Conservation (phyloP, 2,113 vertebrate species). For the Macquaria australasica region DNA sequence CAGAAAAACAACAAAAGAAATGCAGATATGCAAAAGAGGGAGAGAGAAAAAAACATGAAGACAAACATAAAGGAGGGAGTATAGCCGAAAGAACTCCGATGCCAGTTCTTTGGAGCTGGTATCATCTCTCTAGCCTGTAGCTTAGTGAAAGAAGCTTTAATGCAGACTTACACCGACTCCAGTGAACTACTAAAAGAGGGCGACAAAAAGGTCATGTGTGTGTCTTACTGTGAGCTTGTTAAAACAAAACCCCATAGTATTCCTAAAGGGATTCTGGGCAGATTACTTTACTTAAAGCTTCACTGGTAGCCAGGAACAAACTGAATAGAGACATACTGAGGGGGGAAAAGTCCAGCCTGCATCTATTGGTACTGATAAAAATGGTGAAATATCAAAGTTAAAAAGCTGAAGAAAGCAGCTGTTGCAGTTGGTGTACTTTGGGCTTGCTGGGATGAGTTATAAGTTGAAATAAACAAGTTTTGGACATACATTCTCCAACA, state of each 20-base stretch:
- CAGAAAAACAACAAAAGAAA: constrained; percentile 36
- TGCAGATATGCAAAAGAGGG: constrained; percentile 6
- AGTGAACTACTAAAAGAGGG: constrained; percentile 60
- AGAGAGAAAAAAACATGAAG: background rate
- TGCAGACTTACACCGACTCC: constrained; percentile 63
- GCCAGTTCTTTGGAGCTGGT: constrained; percentile 49
- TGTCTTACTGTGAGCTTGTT: constrained; percentile 70
- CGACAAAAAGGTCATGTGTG: constrained; percentile 69
- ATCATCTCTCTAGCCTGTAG: constrained; percentile 61
- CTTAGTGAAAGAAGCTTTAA: constrained; percentile 75
- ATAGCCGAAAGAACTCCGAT: constrained; percentile 11
- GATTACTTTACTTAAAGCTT: constrained; percentile 59
- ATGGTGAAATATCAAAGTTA: constrained; percentile 19
- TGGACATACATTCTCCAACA: background rate
- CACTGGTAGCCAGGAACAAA: constrained; percentile 31
- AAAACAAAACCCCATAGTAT: constrained; percentile 70
- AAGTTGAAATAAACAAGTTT: constrained; percentile 8
- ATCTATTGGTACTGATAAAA: constrained; percentile 17
- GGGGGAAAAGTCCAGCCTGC: background rate
- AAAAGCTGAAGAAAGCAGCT: constrained; percentile 19
- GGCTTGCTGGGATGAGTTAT: background rate
- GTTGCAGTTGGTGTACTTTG: background rate
- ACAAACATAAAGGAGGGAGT: constrained; percentile 22
- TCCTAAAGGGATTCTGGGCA: constrained; percentile 55
- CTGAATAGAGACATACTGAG: constrained; percentile 10